phyloP scores from a whole-genome alignment of 2,113 vertebrate genomes.

The Osmerus eperlanus region DNA sequence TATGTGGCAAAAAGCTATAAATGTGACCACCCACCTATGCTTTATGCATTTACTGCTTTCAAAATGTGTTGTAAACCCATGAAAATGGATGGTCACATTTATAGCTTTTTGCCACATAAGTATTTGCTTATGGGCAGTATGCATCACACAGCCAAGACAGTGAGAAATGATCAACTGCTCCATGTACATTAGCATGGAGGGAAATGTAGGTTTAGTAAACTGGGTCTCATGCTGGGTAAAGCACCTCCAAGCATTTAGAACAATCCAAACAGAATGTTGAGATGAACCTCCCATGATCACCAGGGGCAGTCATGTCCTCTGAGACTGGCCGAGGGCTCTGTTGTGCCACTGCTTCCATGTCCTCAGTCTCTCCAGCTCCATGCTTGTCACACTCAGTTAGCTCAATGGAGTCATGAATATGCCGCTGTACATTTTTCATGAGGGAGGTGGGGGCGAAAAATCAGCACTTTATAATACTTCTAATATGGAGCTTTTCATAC shows the following conservation, averaged over 20 bases:
- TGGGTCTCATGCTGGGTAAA: constrained; percentile 34
- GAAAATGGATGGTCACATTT: constrained; percentile 47
- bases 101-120: constrained; percentile 46
- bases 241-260: constrained; percentile 51
- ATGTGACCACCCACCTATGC: constrained; percentile 29
- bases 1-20: constrained; percentile 44
- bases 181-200: constrained; percentile 38
- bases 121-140: constrained; percentile 37
- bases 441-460: constrained; percentile 58
- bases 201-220: constrained; percentile 40
- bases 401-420: constrained; percentile 68
- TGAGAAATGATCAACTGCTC: constrained; percentile 46
- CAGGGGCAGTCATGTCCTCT: constrained; percentile 58
- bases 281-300: constrained; percentile 51
- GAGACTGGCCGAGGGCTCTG: constrained; percentile 52
- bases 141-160: constrained; percentile 42
- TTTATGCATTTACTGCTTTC: constrained; percentile 23
- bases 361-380: constrained; percentile 57
- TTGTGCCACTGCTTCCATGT: constrained; percentile 57
- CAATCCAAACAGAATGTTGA: constrained; percentile 47
- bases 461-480: constrained; percentile 59
- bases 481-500: constrained; percentile 64
- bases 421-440: constrained; percentile 69
- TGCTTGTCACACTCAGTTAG: constrained; percentile 72
- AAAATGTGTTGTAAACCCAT: constrained; percentile 43